A percentile compares a stretch with the other conserved stretches of the same genome.
These are phyloP conservation scores for Caenorhabditis japonica DNA, from an alignment of 2,888 invertebrate species.

Conservation along the genomic window DNA sequence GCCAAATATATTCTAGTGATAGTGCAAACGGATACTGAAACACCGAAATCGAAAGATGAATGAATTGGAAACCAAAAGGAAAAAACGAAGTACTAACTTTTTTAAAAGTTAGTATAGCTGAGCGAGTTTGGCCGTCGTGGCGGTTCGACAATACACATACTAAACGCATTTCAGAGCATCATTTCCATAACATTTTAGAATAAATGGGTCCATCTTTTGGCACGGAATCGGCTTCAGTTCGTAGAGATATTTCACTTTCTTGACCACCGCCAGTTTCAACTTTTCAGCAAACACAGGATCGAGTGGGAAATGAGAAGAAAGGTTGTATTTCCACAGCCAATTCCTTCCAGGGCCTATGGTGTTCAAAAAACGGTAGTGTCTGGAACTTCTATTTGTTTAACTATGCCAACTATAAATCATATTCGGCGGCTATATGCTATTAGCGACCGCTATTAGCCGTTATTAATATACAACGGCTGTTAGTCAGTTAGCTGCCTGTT, in stretches of 20 bases:
- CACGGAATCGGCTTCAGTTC: conserved; percentile 17
- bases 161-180: no score
- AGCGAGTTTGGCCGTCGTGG: no score
- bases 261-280: not conserved
- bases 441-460: no score
- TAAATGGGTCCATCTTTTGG: not conserved
- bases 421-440: not conserved
- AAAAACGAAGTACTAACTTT: no score
- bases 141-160: no score
- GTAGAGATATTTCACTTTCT: conserved; percentile 17
- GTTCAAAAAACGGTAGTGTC: conserved; percentile 1
- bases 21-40: no score
- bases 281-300: not conserved
- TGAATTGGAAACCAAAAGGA: no score
- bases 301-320: not conserved
- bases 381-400: not conserved
- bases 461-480: no score
- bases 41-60: no score
- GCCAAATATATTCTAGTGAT: no score
- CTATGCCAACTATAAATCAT: not conserved
- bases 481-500: no score
- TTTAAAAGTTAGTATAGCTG: no score
- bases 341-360: not conserved
- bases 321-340: not conserved
- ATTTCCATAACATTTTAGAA: not conserved